These are phyloP conservation scores for Moxostoma hubbsi DNA, from an alignment of 2,797 vertebrate species.

Conservation along the genomic window DNA sequence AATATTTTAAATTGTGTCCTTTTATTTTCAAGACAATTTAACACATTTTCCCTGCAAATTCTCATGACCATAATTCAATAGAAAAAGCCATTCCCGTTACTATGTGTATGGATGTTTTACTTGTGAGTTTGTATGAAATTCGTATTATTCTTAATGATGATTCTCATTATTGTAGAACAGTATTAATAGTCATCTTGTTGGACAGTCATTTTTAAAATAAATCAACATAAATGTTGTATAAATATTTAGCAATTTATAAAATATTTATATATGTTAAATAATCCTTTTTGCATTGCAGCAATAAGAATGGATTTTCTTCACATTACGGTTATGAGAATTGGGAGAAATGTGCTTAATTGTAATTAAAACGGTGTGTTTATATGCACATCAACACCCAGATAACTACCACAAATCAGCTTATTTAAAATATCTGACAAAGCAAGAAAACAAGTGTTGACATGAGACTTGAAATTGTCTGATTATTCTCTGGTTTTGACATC, in stretches of 20 bases:
- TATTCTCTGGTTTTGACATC: no score
- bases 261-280: background rate
- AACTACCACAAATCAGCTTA: no score
- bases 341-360: background rate
- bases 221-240: background rate
- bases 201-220: no score
- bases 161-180: no score
- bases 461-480: no score
- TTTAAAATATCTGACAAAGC: no score
- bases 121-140: background rate
- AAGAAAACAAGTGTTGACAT: no score
- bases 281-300: background rate
- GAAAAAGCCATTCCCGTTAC: no score
- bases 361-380: background rate
- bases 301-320: background rate
- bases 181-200: no score
- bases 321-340: background rate
- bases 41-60: background rate
- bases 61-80: background rate
- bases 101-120: background rate
- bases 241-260: background rate
- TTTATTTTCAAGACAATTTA: slow-evolving; percentile 33
- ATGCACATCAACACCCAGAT: no score
- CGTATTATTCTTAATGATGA: background rate
- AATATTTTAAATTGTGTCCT: slow-evolving; percentile 29